phyloP scores from a whole-genome alignment of 2,113 vertebrate genomes.

The Macaca fascicularis region T2T-MFA8v1.1 NC_088378.1:25323501-25324000 shows the following conservation, averaged over 20 bases:
- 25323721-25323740: slow-evolving; percentile 21
- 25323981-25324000: slow-evolving; percentile 99
- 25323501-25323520: no score
- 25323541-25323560: no score
- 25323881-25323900: slow-evolving; percentile 96
- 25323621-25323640: slow-evolving; percentile 48
- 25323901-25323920: slow-evolving; percentile 95
- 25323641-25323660: slow-evolving; percentile 31
- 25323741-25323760: slow-evolving; percentile 68
- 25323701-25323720: slow-evolving; percentile 6
- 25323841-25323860: slow-evolving; percentile 93
- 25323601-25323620: slow-evolving; percentile 80
- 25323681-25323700: slow-evolving; percentile 39
- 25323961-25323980: slow-evolving; percentile 97
- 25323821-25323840: slow-evolving; percentile 89
- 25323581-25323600: not conserved
- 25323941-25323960: slow-evolving; percentile 97
- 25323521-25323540: no score
- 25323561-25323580: no score
- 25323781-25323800: slow-evolving; percentile 60
- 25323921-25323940: slow-evolving; percentile 97
- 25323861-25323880: slow-evolving; percentile 95
- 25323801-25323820: slow-evolving; percentile 75
- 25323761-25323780: slow-evolving; percentile 66
- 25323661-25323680: slow-evolving; percentile 73